Evolutionary conservation across 2,888 invertebrate genomes (phyloP), one percentile per base, ranked within the genome.

Genomic region (Fragum fragum): DNA sequence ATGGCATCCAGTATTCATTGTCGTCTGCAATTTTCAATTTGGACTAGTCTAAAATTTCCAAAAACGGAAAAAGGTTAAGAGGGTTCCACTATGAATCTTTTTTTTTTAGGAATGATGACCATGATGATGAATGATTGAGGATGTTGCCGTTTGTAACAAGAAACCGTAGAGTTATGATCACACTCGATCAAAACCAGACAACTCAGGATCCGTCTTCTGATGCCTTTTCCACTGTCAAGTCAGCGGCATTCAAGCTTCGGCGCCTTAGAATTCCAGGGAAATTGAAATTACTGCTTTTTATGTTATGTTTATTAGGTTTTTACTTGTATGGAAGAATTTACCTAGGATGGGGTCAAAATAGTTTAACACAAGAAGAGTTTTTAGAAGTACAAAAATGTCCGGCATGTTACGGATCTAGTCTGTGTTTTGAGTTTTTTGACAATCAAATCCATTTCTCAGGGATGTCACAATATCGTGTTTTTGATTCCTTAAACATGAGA

Each of bases 401-500:
- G 0, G 96, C 96, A 61, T 97, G 97, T 92, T 97, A 96, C 91
- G 97, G 97, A 0, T 95, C 95, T 11, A 95, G 96, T 63, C 95
- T 96, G 21, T 97, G 97, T 91, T 95, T 96, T 9, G 95, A 96
- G 63, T 95, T 97, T 23, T 95, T 96, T 89, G 95, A 95, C 28
- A 95, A 96, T 70, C 95, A 96, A 89, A 95, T 97, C 52, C 90
- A 85, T 32, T 84, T 93, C 57, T 83, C 89, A 29, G 92, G 93
- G 39, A 78, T 88, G 74, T 93, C 94, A n/a, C 90, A 88, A 77
- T 73, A 92, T 9, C 79, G 95, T 76, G 87, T 94, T 42, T 92
- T 95, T 23, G 95, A 96, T 89, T 93, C 96, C 55, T 75, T 90
- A 5, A 97, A 97, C 89, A 95, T 96, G 0, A 97, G 97, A 95